Conservation (phyloP, 2,113 vertebrate genomes). For the Platycercus adscitus region DNA sequence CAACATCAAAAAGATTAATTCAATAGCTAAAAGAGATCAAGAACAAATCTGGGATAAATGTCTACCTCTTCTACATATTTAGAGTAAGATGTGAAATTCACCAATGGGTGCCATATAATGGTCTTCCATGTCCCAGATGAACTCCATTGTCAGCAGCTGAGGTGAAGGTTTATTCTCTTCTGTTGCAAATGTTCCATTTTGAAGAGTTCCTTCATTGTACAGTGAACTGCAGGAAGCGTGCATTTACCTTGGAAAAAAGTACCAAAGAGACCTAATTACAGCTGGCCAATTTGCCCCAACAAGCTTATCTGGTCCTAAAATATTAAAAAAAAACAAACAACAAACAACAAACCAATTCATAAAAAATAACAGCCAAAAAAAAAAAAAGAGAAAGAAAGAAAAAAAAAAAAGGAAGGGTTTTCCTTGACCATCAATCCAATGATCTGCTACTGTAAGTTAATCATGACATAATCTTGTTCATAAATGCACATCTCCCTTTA, state of each 20-base stretch:
- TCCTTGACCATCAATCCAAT: not conserved
- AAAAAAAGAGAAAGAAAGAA: accelerated
- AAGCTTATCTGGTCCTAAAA: not conserved
- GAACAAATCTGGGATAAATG: not conserved
- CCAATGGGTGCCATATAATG: not conserved
- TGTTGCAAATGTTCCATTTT: not conserved
- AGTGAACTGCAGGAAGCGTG: not conserved
- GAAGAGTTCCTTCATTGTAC: not conserved
- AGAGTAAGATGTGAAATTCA: not conserved
- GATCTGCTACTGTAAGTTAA: not conserved
- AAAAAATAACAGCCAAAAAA: not conserved
- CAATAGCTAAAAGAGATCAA: not conserved
- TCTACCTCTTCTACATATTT: not conserved
- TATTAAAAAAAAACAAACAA: not conserved
- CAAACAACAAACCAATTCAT: too few relatives aligned
- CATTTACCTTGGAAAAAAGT: not conserved
- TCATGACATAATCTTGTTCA: not conserved
- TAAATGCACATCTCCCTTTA: not conserved
- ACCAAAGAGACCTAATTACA: not conserved
- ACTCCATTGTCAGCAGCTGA: not conserved
- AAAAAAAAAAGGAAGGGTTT: not conserved
- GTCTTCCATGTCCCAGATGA: not conserved
- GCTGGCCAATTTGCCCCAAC: not conserved
- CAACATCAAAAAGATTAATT: not conserved
- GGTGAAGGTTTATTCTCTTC: not conserved